These are phyloP conservation scores for Hydrolagus colliei DNA, from an alignment of 2,797 vertebrate genomes.

Conservation along the genomic window DNA sequence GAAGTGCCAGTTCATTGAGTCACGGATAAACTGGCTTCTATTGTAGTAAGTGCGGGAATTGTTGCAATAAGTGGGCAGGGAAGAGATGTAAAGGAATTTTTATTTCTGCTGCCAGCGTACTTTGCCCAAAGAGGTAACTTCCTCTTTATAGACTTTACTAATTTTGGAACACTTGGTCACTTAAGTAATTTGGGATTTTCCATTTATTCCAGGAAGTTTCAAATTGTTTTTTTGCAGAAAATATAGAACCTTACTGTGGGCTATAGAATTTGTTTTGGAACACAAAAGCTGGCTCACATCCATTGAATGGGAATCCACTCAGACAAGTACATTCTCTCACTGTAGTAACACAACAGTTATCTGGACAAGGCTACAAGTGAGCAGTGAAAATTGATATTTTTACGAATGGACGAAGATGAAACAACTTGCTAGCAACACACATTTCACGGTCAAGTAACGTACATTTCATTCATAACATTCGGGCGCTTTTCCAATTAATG, in stretches of 20 bases:
- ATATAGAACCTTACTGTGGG: neutral
- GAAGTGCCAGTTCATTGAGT: too few species aligned
- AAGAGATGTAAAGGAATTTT: too few species aligned
- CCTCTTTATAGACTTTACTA: too few species aligned
- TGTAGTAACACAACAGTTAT: too few species aligned
- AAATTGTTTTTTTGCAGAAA: neutral
- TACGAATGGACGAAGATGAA: too few species aligned
- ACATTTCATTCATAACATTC: neutral
- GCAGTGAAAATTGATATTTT: neutral
- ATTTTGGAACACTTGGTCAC: neutral
- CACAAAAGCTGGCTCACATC: neutral
- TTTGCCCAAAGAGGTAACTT: neutral
- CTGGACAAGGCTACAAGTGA: neutral
- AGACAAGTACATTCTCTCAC: neutral
- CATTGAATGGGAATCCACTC: neutral
- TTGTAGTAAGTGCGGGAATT: too few species aligned
- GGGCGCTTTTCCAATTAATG: neutral
- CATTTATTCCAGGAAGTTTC: neutral
- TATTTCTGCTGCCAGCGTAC: too few species aligned
- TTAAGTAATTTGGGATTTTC: neutral
- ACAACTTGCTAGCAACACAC: neutral
- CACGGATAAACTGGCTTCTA: too few species aligned
- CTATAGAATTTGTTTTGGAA: neutral
- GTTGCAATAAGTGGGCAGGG: too few species aligned
- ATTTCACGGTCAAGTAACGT: neutral